A percentile compares a stretch with the other conserved stretches of the same genome.
phyloP scores from a whole-genome alignment of 2,113 vertebrate genomes.

The Pelmatolapia mariae region DNA sequence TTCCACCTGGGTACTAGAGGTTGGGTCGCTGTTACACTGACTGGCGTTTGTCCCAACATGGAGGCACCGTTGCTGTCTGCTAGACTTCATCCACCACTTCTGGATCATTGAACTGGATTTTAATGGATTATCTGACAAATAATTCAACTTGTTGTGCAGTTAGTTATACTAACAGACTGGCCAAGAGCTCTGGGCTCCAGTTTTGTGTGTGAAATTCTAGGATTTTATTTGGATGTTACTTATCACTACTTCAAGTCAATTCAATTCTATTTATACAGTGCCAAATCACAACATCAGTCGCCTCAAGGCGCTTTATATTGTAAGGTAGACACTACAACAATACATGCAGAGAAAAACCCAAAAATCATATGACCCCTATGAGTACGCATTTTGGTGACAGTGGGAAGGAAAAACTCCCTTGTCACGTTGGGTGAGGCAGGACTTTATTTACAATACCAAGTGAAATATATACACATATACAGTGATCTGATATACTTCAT shows the following conservation, averaged over 20 bases:
- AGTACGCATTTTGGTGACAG: background rate
- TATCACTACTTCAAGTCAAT: background rate
- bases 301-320: rapidly evolving
- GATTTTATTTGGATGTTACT: background rate
- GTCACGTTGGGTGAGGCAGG: background rate
- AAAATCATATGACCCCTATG: background rate
- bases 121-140: background rate
- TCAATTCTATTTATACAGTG: background rate
- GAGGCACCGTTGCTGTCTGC: background rate
- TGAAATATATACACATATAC: background rate
- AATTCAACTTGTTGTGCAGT: background rate
- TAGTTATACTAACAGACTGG: background rate
- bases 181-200: rapidly evolving
- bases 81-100: background rate
- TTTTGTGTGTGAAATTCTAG: background rate
- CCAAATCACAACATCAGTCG: rapidly evolving
- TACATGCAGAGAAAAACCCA: background rate
- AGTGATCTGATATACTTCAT: background rate
- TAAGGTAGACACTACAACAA: background rate
- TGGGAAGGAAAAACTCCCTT: background rate
- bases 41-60: background rate
- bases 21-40: background rate
- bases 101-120: background rate
- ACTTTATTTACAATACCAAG: background rate
- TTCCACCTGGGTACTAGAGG: background rate